Evolutionary conservation across 2,113 vertebrate species (phyloP), one percentile per base, ranked within the genome.

Genomic region (Ophthalmotilapia sp.): DNA sequence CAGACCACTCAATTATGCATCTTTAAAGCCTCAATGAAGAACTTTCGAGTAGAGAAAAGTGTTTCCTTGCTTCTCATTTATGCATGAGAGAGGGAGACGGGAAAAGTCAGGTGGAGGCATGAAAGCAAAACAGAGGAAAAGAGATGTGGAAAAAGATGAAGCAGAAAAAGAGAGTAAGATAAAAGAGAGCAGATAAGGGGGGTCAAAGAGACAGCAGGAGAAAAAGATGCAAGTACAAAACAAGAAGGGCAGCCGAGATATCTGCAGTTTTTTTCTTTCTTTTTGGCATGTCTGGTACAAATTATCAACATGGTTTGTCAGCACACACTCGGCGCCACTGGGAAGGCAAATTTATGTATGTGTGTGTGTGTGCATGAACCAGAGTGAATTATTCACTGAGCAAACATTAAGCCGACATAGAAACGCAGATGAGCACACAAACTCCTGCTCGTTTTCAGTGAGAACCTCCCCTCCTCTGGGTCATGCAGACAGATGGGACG

Each of bases 401-500:
- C 85, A 93, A 95, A 95, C 92, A 95, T 89, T 92, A 90, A 95
- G 90, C 82, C 21, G 10, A 81, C 90, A 90, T 81, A 90, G 62
- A 85, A 92, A 94, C 94, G 92, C 93, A 83, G 86, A 80, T 85
- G 31, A 55, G 81, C 31, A 55, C 19, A 60, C 73, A 79, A 68
- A 47, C 73, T 83, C 42, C 26, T 56, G 26, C 42, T 6, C 17
- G 42, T 81, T 93, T 86, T 87, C 31, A 17, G 86, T 56, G 81
- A 89, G 79, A 68, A 83, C 75, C 73, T 84, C 10, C 12, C 77
- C 85, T 91, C 89, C 84, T 92, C 68, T 81, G 86, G 89, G 89
- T 82, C 70, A 85, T 79, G 14, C 68, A 90, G 87, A 91, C 94
- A 95, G 95, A 96, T 95, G 94, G 94, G 83, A 85, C 73, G 82